Evolutionary conservation across 2,797 vertebrate species (phyloP).

Genomic region (Hippopotamyrus pictus): DNA sequence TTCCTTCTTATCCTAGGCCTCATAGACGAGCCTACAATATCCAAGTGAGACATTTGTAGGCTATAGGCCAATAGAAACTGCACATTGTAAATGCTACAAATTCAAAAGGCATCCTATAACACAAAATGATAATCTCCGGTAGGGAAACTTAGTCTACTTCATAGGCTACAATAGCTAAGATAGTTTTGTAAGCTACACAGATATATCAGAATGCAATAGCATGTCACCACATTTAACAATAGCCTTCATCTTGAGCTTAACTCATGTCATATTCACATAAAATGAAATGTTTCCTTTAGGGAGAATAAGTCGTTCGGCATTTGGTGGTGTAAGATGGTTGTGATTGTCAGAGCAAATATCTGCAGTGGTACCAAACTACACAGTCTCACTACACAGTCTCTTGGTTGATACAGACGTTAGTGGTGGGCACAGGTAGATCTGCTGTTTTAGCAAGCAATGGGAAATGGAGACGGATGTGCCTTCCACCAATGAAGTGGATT

Average conservation of each 20-base stretch:
- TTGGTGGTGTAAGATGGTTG: not conserved
- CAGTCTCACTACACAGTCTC: not conserved
- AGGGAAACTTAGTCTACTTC: not conserved
- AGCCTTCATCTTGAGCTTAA: not conserved
- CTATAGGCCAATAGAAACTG: not conserved
- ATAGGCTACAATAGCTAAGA: not conserved
- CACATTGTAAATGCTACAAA: not conserved
- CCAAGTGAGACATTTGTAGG: not conserved
- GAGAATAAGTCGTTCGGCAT: not conserved
- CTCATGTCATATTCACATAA: not conserved
- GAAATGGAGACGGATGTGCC: not conserved
- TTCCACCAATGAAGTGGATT: not conserved
- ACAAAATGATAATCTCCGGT: not conserved
- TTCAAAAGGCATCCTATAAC: not conserved
- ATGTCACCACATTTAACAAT: not conserved
- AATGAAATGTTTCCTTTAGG: not conserved
- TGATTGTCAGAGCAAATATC: not conserved
- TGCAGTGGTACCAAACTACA: not conserved
- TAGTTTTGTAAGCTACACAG: not conserved
- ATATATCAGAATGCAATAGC: not conserved
- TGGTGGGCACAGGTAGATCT: not conserved
- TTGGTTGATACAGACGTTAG: not conserved
- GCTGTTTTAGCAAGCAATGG: not conserved
- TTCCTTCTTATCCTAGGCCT: not conserved
- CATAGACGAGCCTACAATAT: not conserved